phyloP scores from a whole-genome alignment of 2,113 vertebrate species.

The Lethenteron camtschaticum region DNA sequence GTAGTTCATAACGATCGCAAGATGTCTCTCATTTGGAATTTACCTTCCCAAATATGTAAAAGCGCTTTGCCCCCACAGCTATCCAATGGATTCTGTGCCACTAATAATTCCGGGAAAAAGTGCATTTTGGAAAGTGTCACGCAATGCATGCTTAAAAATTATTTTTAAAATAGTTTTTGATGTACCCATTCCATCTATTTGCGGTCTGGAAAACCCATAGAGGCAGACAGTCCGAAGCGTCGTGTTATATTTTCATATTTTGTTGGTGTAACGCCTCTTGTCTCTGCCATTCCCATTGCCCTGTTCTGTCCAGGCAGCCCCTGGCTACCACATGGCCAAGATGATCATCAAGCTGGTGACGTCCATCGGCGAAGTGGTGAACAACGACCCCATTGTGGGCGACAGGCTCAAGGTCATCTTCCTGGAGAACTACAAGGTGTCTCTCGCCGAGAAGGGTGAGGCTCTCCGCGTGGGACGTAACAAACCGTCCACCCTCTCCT shows the following conservation, averaged over 20 bases:
- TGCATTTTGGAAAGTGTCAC: no score
- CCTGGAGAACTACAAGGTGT: constrained; percentile 61
- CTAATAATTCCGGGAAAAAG: no score
- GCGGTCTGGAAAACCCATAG: no score
- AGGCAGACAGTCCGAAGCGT: no score
- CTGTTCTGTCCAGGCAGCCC: constrained; percentile 33
- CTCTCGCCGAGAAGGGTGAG: constrained; percentile 53
- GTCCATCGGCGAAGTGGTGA: constrained; percentile 36
- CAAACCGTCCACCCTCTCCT: no score
- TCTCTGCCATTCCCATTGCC: neutral
- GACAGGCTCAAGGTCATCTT: constrained; percentile 52
- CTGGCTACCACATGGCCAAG: constrained; percentile 72
- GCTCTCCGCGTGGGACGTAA: neutral
- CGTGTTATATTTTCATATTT: neutral
- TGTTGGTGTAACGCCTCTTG: neutral
- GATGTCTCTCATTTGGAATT: no score
- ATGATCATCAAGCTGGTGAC: constrained; percentile 67
- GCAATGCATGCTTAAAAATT: no score
- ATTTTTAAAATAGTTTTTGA: no score
- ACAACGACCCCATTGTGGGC: constrained; percentile 43
- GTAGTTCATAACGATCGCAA: neutral
- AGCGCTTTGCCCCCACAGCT: no score
- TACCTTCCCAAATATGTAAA: no score
- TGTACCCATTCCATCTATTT: no score
- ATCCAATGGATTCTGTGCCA: no score